phyloP scores from a whole-genome alignment of 2,888 invertebrate genomes.

The Apotomis betuletana region DNA sequence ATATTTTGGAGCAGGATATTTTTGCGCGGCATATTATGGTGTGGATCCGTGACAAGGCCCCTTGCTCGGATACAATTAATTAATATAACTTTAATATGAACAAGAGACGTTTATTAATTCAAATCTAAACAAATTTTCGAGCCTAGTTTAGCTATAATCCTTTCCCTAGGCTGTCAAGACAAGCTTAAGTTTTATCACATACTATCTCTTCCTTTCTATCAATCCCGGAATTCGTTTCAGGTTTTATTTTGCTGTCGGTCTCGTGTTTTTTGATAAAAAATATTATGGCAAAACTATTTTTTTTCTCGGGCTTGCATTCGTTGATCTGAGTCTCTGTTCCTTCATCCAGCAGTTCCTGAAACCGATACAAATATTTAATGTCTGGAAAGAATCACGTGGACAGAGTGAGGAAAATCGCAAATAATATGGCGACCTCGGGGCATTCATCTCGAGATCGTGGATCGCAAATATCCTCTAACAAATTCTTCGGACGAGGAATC shows the following conservation, averaged over 20 bases:
- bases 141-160: not conserved
- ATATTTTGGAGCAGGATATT: too few relatives aligned
- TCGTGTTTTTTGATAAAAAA: not conserved
- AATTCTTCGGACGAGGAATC: too few relatives aligned
- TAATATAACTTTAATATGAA: not conserved
- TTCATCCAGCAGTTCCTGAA: not conserved
- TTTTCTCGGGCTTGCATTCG: not conserved
- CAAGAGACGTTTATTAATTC: not conserved
- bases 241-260: not conserved
- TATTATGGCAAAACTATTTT: not conserved
- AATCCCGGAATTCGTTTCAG: not conserved
- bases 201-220: not conserved
- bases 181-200: not conserved
- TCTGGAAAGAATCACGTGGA: too few relatives aligned
- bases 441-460: too few relatives aligned
- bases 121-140: not conserved
- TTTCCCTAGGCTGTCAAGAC: slow-evolving; percentile 1
- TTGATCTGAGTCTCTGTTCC: not conserved
- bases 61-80: not conserved
- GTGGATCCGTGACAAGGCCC: too few relatives aligned
- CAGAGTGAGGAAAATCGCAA: too few relatives aligned
- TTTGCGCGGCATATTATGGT: too few relatives aligned
- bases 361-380: not conserved
- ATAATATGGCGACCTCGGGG: too few relatives aligned
- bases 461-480: not conserved